phyloP scores from a whole-genome alignment of 2,797 vertebrate species.

The Chiroxiphia lanceolata region DNA sequence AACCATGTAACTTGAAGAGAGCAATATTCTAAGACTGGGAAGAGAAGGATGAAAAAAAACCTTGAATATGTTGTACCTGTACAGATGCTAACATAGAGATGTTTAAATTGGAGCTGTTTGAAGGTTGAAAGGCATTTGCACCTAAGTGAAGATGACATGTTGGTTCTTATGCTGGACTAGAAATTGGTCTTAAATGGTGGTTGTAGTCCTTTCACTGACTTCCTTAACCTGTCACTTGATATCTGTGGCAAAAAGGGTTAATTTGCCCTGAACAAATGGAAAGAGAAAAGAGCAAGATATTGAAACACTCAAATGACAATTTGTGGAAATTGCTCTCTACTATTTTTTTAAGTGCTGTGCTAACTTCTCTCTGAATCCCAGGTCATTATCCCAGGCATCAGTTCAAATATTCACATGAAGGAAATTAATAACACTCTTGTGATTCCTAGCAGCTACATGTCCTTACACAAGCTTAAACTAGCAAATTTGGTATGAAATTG shows the following conservation, averaged over 20 bases:
- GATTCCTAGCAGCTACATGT: not conserved
- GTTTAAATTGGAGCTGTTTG: not conserved
- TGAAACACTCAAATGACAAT: not conserved
- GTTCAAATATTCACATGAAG: rapidly evolving
- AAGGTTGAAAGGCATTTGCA: not conserved
- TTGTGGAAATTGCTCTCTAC: not conserved
- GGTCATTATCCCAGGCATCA: not conserved
- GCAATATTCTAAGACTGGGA: not conserved
- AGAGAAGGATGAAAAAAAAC: not conserved
- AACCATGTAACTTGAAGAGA: not conserved
- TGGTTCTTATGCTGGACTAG: not conserved
- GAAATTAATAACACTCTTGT: not conserved
- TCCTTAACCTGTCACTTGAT: not conserved
- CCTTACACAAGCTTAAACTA: not conserved
- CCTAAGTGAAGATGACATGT: not conserved
- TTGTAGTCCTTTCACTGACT: not conserved
- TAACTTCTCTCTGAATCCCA: not conserved
- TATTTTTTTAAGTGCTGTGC: not conserved
- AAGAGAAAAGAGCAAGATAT: not conserved
- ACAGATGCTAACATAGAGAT: not conserved
- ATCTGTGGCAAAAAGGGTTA: not conserved
- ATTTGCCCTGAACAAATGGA: not conserved
- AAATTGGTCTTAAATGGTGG: not conserved
- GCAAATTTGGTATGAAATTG: not conserved
- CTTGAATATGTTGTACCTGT: not conserved